A percentile compares a stretch with the other conserved stretches of the same genome.
These are phyloP conservation scores for Marmota monax DNA, from an alignment of 2,113 vertebrate genomes.

Conservation along the genomic window DNA sequence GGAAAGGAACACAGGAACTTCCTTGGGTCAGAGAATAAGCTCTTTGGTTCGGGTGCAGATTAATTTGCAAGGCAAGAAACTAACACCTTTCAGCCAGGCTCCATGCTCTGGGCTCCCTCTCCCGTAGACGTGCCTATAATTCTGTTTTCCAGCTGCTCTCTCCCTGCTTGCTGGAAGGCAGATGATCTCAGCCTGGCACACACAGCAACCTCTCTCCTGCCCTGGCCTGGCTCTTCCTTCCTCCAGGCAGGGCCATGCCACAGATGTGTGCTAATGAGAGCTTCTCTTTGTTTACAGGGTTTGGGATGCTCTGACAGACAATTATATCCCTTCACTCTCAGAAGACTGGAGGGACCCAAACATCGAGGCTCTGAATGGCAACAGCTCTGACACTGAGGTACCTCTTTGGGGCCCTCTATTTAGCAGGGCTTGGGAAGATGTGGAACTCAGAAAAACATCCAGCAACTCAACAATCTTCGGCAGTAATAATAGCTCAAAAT, in stretches of 20 bases:
- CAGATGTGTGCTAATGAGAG: conserved; percentile 81
- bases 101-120: background rate
- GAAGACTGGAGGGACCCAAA: conserved; percentile 92
- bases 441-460: conserved; percentile 18
- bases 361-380: conserved; percentile 93
- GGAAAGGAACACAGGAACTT: background rate
- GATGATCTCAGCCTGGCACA: conserved; percentile 79
- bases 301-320: conserved; percentile 97
- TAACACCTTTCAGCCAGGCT: background rate
- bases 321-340: conserved; percentile 91
- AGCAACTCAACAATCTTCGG: background rate
- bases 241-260: conserved; percentile 54
- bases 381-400: conserved; percentile 94
- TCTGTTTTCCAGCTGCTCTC: conserved; percentile 36
- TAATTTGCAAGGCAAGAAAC: background rate
- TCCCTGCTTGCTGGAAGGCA: conserved; percentile 61
- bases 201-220: conserved; percentile 67
- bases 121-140: background rate
- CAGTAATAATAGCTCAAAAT: background rate
- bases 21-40: background rate
- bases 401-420: conserved; percentile 37
- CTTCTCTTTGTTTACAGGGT: conserved; percentile 90
- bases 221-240: conserved; percentile 57
- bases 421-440: conserved; percentile 48
- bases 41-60: background rate